phyloP scores from a whole-genome alignment of 2,888 invertebrate genomes.

The Noctua pronuba region DNA sequence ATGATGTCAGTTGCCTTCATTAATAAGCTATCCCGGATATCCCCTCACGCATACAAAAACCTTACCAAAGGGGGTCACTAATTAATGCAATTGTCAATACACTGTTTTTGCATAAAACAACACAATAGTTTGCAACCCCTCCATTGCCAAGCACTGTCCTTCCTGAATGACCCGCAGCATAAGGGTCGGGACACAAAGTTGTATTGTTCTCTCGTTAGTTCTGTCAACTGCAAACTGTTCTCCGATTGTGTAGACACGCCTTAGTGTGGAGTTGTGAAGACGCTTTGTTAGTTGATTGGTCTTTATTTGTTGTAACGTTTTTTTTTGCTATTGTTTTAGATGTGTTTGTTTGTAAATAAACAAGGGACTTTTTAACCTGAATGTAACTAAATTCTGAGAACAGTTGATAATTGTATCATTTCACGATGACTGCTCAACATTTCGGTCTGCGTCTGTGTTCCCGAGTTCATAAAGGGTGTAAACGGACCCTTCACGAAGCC shows the following conservation, averaged over 20 bases:
- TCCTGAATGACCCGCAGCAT: conserved; percentile 22
- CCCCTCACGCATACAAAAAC: not conserved
- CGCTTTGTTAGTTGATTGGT: conserved; percentile 46
- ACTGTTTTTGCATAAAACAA: conserved; percentile 38
- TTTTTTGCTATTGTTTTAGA: not conserved
- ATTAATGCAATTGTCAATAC: not conserved
- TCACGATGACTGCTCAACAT: no score
- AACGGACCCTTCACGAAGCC: no score
- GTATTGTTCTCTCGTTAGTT: conserved; percentile 25
- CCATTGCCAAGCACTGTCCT: conserved; percentile 6
- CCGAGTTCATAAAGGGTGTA: no score
- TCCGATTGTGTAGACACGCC: conserved; percentile 13
- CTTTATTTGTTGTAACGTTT: not conserved
- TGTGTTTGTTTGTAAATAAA: not conserved
- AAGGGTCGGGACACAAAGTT: conserved; percentile 42
- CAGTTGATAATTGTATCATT: no score
- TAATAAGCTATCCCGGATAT: not conserved
- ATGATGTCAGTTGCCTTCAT: no score
- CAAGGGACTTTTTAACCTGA: not conserved
- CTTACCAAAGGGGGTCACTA: no score
- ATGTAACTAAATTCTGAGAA: not conserved
- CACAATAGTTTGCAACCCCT: conserved; percentile 28
- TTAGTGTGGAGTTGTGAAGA: conserved; percentile 4
- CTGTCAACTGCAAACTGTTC: conserved; percentile 50
- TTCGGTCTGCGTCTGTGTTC: no score